phyloP scores from a whole-genome alignment of 2,888 invertebrate genomes.

The Leucoma salicis region DNA sequence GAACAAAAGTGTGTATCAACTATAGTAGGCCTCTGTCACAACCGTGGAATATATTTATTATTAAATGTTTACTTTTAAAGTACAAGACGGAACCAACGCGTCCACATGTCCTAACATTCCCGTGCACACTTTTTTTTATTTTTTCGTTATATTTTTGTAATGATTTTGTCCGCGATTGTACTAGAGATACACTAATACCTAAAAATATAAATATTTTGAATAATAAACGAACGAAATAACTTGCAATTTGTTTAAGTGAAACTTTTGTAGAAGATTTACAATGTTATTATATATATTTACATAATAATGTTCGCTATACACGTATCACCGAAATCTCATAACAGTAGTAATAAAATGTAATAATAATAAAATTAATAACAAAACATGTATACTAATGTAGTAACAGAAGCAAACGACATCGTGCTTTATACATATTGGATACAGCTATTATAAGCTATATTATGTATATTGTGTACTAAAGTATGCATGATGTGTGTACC shows the following conservation, averaged over 20 bases:
- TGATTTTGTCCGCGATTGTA: slow-evolving; percentile 42
- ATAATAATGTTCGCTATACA: slow-evolving; percentile 38
- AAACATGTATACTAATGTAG: slow-evolving; percentile 43
- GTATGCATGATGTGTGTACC: not conserved
- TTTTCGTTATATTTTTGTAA: slow-evolving; percentile 23
- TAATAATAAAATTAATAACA: slow-evolving; percentile 53
- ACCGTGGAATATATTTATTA: slow-evolving; percentile 59
- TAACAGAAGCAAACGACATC: slow-evolving; percentile 43
- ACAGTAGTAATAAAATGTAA: slow-evolving; percentile 42
- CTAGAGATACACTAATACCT: slow-evolving; percentile 41
- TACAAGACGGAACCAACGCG: slow-evolving; percentile 35
- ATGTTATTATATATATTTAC: slow-evolving; percentile 39
- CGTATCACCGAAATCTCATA: slow-evolving; percentile 40
- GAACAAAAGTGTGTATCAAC: slow-evolving; percentile 61
- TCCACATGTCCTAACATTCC: slow-evolving; percentile 31
- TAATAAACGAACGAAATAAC: slow-evolving; percentile 36
- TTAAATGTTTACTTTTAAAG: slow-evolving; percentile 33
- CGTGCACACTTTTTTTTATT: slow-evolving; percentile 28
- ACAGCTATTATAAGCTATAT: slow-evolving; percentile 15
- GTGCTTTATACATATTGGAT: slow-evolving; percentile 32
- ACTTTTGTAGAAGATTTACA: slow-evolving; percentile 48
- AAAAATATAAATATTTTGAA: slow-evolving; percentile 35
- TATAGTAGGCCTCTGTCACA: slow-evolving; percentile 79
- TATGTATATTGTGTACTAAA: slow-evolving; percentile 14
- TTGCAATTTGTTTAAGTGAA: slow-evolving; percentile 35